Conservation (phyloP, 1,140 invertebrate genomes). For the Apis laboriosa region DNA sequence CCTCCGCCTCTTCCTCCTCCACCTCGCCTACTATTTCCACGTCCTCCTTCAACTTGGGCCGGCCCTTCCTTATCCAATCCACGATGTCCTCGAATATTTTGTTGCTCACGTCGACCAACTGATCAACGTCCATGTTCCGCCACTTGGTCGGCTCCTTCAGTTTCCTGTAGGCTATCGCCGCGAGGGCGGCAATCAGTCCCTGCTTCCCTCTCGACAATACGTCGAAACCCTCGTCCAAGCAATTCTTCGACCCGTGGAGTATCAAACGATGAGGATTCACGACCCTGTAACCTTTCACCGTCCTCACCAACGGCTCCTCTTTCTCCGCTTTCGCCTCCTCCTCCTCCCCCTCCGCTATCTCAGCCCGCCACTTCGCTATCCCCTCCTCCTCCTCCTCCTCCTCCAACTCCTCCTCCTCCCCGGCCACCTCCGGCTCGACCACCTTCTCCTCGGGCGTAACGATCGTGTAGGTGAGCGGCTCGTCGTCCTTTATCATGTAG, state of each 20-base stretch:
- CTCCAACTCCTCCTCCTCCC: not conserved
- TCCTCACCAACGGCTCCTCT: slow-evolving; percentile 9
- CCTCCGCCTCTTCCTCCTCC: slow-evolving; percentile 51
- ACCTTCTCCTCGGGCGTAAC: slow-evolving; percentile 6
- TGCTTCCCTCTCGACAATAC: slow-evolving; percentile 66
- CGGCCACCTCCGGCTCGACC: not conserved
- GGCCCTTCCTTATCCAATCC: slow-evolving; percentile 62
- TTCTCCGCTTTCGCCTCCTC: not conserved
- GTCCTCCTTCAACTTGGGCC: slow-evolving; percentile 33
- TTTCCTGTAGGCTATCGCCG: slow-evolving; percentile 62
- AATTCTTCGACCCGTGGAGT: slow-evolving; percentile 69
- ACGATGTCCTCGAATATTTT: slow-evolving; percentile 60
- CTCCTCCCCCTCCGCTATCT: not conserved
- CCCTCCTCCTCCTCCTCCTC: not conserved
- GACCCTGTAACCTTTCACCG: slow-evolving; percentile 63
- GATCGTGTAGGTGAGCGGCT: slow-evolving; percentile 52
- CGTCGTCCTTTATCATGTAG: slow-evolving; percentile 64
- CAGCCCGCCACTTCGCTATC: too few species aligned
- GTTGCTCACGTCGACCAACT: slow-evolving; percentile 66
- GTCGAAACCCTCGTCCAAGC: slow-evolving; percentile 49
- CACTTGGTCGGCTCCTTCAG: slow-evolving; percentile 64
- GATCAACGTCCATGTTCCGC: slow-evolving; percentile 69
- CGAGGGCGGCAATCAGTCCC: slow-evolving; percentile 66
- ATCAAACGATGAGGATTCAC: slow-evolving; percentile 68
- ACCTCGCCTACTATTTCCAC: slow-evolving; percentile 27